Base-by-base conservation (phyloP, 2,113 vertebrate genomes). In the Eidolon helvum region DNA sequence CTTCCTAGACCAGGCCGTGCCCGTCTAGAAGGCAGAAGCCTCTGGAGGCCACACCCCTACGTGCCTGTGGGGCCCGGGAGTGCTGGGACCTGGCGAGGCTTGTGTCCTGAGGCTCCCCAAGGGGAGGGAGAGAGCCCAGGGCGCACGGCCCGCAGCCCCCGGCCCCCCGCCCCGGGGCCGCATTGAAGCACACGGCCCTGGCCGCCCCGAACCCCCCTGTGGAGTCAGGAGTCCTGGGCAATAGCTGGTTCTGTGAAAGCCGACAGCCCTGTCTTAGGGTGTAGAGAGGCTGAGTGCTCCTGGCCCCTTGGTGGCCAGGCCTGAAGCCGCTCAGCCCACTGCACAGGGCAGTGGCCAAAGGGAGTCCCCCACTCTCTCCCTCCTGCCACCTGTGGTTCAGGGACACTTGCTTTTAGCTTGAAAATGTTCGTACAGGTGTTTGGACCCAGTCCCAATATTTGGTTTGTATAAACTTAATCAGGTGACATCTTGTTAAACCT, bases 361-460 rank as follows among this genome's bases (percentile, higher is more conserved):
- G 26, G 40, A 28, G 33, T 2, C 38, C 38, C 43, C 33, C 19
- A 5, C 6, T 0, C 35, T 1, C 10, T 22, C 38, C 7, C 53
- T 74, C 16, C 72, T 80, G 18, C 38, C 24, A 0, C 12, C 38
- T 2, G 10, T 11, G 48, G 30, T 12, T 18, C 12, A 1, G 21
- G 35, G 59, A 19, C 0, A 1, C 65, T 85, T 30, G 53, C 50
- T 38, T 78, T 40, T 19, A 0, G 9, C 24, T 79, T 43, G 30
- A 24, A 40, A 26, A 24, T 6, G 0, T 26, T 4, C 7, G 28
- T 15, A 4, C 8, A 4, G 26, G 10, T 33, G 1, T 53, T 22
- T 50, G 26, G 38, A 65, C 63, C 30, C 1, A 0, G 11, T 18
- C 28, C 22, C 9, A 40, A 2, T 10, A 5, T 10, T 45, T 10